These are phyloP conservation scores for Pipa parva DNA, from an alignment of 2,113 vertebrate species.

Conservation along the genomic window DNA sequence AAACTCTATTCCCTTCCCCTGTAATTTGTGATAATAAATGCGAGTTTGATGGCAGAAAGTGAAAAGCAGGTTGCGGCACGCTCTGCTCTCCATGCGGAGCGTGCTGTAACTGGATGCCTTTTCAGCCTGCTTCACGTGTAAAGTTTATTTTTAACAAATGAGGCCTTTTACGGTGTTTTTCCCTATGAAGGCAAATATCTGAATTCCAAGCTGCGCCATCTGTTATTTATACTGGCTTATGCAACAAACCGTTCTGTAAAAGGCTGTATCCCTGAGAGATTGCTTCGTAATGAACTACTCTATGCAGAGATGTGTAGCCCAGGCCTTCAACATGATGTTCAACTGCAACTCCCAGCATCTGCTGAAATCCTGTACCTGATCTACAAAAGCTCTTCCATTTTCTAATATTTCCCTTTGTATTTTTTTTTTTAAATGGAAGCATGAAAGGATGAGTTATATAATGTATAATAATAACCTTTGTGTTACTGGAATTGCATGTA, in stretches of 20 bases:
- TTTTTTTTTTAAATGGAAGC: no score
- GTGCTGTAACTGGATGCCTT: slow-evolving; percentile 51
- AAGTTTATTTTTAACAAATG: slow-evolving; percentile 54
- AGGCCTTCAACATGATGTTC: no score
- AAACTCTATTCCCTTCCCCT: slow-evolving; percentile 59
- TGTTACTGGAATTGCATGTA: no score
- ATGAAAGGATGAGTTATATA: no score
- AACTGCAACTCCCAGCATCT: no score
- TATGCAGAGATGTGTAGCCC: no score
- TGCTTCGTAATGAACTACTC: no score
- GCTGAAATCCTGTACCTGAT: no score
- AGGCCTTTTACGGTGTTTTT: slow-evolving; percentile 49
- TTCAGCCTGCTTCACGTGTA: slow-evolving; percentile 44
- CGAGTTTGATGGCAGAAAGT: slow-evolving; percentile 62
- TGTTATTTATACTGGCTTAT: slow-evolving; percentile 4
- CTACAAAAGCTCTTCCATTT: no score
- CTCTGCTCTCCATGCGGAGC: slow-evolving; percentile 50
- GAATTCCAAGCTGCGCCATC: slow-evolving; percentile 32
- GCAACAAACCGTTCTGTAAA: slow-evolving; percentile 2
- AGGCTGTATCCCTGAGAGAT: not conserved
- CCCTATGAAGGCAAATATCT: slow-evolving; percentile 27
- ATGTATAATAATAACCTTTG: no score
- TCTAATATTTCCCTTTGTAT: no score
- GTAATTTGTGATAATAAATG: slow-evolving; percentile 75
- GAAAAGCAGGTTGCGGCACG: slow-evolving; percentile 57